These are phyloP conservation scores for Accipiter cooperii DNA, from an alignment of 2,113 vertebrate genomes.

Conservation along the genomic window DNA sequence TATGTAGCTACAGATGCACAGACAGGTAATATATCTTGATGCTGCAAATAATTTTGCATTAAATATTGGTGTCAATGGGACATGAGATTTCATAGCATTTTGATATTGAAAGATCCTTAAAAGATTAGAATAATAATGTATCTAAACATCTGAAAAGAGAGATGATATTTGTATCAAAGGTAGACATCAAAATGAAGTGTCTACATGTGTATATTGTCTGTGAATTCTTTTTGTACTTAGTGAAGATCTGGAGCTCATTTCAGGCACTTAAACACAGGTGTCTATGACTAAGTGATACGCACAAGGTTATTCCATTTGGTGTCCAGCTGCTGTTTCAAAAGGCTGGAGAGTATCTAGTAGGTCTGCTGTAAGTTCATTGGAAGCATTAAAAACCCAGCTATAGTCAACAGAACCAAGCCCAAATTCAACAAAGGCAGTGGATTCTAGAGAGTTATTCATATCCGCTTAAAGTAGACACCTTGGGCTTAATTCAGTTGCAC, in stretches of 20 bases:
- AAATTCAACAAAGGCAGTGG: not conserved
- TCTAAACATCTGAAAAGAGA: not conserved
- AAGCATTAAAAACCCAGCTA: not conserved
- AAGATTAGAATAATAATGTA: not conserved
- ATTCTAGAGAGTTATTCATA: not conserved
- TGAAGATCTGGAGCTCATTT: not conserved
- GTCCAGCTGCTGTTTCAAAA: not conserved
- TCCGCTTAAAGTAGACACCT: not conserved
- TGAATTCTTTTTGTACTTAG: not conserved
- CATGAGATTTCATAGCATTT: not conserved
- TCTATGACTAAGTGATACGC: not conserved
- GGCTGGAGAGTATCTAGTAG: not conserved
- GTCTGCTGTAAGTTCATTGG: not conserved
- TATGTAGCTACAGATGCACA: not conserved
- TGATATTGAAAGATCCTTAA: not conserved
- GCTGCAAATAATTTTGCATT: not conserved
- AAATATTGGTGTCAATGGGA: not conserved
- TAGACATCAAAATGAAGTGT: not conserved
- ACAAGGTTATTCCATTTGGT: not conserved
- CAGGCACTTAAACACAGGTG: not conserved
- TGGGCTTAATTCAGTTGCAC: not conserved
- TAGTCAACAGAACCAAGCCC: not conserved
- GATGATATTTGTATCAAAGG: not conserved
- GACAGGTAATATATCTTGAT: not conserved
- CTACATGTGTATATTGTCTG: not conserved